phyloP scores from a whole-genome alignment of 1,140 invertebrate species.

The Zaprionus africanus region DNA sequence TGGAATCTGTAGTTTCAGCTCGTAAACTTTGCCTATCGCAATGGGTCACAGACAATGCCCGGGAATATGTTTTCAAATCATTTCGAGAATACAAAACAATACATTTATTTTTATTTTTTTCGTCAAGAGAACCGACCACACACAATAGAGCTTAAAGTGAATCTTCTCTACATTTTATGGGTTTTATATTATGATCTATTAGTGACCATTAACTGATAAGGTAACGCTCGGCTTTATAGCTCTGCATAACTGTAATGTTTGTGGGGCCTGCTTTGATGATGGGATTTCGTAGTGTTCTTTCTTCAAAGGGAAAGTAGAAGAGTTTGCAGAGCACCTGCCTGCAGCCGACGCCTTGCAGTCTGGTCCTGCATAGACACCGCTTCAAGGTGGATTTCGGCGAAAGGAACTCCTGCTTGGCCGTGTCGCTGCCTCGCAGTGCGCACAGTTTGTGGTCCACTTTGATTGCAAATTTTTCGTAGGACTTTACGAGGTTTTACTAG shows the following conservation, averaged over 20 bases:
- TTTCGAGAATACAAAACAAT: constrained; percentile 44
- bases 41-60: constrained; percentile 28
- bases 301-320: neutral
- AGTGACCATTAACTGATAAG: constrained; percentile 74
- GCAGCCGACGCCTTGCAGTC: neutral
- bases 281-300: neutral
- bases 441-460: constrained; percentile 48
- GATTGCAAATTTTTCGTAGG: constrained; percentile 34
- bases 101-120: constrained; percentile 6
- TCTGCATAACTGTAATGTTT: constrained; percentile 1
- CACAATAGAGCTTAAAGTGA: constrained; percentile 57
- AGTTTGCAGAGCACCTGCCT: neutral
- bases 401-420: constrained; percentile 6
- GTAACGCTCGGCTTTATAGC: constrained; percentile 22
- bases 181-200: constrained; percentile 77
- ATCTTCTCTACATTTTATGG: constrained; percentile 60
- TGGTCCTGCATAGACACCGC: neutral
- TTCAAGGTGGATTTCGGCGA: neutral
- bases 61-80: constrained; percentile 30
- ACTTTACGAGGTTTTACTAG: constrained; percentile 40
- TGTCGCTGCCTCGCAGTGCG: constrained; percentile 23
- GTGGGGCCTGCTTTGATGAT: constrained; percentile 6
- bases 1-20: constrained; percentile 47
- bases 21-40: constrained; percentile 65
- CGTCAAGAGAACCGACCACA: constrained; percentile 45